A percentile compares a stretch with the other conserved stretches of the same genome.
Evolutionary conservation across 2,797 vertebrate genomes (phyloP).

Genomic region (Avahi laniger): DNA sequence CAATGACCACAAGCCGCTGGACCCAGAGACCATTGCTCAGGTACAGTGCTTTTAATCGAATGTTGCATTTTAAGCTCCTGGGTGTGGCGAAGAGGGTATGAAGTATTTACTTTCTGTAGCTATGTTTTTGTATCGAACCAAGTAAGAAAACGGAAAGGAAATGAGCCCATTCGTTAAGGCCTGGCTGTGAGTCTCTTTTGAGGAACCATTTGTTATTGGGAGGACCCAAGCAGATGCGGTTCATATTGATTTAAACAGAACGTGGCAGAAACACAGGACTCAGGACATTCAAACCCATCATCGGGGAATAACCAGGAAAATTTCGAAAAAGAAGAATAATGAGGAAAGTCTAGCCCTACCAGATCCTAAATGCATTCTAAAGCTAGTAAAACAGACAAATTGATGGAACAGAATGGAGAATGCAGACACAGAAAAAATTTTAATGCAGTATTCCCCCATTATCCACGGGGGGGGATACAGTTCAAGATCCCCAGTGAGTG

Average conservation of each 20-base stretch:
- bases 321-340: neutral
- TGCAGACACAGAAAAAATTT: neutral
- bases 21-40: constrained; percentile 99
- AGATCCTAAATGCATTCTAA: neutral
- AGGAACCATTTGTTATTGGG: neutral
- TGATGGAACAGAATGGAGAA: neutral
- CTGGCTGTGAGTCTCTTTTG: neutral
- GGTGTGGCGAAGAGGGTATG: neutral
- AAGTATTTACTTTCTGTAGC: neutral
- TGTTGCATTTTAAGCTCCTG: neutral
- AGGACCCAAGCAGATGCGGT: neutral
- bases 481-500: neutral
- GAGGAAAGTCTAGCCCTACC: neutral
- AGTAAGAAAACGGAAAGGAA: neutral
- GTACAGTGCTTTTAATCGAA: constrained; percentile 81
- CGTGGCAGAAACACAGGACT: neutral
- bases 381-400: neutral
- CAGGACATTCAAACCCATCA: neutral
- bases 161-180: neutral
- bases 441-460: neutral
- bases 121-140: neutral
- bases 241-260: constrained; percentile 22
- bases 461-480: neutral
- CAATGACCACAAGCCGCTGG: constrained; percentile 94
- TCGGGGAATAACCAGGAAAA: neutral